phyloP scores from a whole-genome alignment of 2,113 vertebrate species.

The Microcebus griseorufus region DNA sequence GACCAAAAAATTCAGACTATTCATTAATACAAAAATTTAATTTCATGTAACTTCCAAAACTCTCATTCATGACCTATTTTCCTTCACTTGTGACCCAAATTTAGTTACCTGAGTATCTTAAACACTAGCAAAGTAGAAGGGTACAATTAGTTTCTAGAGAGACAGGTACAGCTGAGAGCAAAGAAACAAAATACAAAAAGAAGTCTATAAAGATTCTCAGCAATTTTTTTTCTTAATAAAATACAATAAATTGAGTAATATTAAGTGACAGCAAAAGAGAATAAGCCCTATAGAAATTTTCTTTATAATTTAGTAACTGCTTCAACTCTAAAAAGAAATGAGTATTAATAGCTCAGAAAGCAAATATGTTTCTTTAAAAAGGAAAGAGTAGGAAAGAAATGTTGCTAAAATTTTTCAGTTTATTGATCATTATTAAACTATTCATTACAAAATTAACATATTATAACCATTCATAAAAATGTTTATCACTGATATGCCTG shows the following conservation, averaged over 20 bases:
- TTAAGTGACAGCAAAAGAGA: background rate
- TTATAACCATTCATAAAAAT: background rate
- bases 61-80: slow-evolving; percentile 10
- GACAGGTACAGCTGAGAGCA: background rate
- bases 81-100: slow-evolving; percentile 19
- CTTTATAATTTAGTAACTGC: slow-evolving; percentile 48
- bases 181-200: slow-evolving; percentile 16
- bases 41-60: slow-evolving; percentile 23
- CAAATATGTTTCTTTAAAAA: background rate
- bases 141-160: slow-evolving; percentile 24
- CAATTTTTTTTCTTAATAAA: slow-evolving; percentile 45
- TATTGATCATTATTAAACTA: slow-evolving; percentile 13
- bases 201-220: background rate
- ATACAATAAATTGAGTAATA: slow-evolving; percentile 1
- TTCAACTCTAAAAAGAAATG: slow-evolving; percentile 13
- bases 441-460: slow-evolving; percentile 19
- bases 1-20: background rate
- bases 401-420: background rate
- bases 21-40: slow-evolving; percentile 7
- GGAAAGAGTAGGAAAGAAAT: background rate
- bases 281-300: background rate
- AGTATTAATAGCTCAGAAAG: background rate
- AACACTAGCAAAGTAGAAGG: background rate
- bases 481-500: background rate
- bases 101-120: slow-evolving; percentile 11